Percentiles rank a stretch among this genome's conserved stretches.
Conservation (phyloP, 2,888 invertebrate genomes). For the Tipula vernalis region DNA sequence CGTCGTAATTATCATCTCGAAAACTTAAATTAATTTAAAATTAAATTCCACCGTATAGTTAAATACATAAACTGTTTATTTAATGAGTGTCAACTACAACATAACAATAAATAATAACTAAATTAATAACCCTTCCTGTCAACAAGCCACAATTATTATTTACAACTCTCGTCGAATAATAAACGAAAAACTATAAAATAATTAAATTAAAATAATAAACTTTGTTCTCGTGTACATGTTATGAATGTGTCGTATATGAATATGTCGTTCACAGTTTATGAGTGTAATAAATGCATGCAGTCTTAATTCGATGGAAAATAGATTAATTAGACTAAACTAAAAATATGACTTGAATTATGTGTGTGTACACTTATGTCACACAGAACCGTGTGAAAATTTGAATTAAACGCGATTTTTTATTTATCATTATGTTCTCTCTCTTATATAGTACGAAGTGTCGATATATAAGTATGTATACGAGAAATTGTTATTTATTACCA, state of each 20-base stretch:
- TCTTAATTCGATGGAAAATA: not conserved
- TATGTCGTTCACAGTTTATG: not conserved
- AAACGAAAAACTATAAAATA: not conserved
- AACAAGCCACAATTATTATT: not conserved
- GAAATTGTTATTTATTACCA: not conserved
- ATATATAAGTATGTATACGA: not conserved
- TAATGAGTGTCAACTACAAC: not conserved
- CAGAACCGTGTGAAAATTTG: not conserved
- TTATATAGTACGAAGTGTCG: not conserved
- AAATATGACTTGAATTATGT: not conserved
- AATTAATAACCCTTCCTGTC: not conserved
- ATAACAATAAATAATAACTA: not conserved
- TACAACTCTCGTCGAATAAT: not conserved
- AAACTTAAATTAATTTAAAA: no score
- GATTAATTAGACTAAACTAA: not conserved
- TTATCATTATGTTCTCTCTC: not conserved
- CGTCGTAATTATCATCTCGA: no score
- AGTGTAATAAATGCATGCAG: not conserved
- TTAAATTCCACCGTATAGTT: no score
- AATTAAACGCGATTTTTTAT: not conserved
- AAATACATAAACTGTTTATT: not conserved
- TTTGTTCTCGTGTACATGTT: not conserved
- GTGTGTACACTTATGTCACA: not conserved
- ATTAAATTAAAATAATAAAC: not conserved
- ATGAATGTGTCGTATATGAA: not conserved